Evolutionary conservation across 2,888 invertebrate species (phyloP).

Genomic region (Deroplatys truncata): DNA sequence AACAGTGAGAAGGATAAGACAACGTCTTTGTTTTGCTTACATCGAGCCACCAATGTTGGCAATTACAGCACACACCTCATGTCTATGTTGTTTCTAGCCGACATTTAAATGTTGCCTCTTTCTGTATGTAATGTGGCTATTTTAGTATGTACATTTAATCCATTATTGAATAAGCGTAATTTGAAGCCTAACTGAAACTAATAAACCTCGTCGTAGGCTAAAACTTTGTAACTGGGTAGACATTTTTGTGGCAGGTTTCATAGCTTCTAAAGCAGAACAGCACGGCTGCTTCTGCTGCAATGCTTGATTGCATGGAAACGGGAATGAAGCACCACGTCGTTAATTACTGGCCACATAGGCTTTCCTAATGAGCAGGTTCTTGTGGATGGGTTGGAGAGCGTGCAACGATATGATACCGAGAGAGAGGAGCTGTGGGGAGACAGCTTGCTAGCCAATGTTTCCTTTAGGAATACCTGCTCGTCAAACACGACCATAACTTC

Average conservation of each 20-base stretch:
- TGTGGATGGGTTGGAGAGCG: not conserved
- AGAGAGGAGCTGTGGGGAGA: not conserved
- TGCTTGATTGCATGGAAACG: not conserved
- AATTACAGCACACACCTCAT: too few species aligned
- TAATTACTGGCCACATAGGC: conserved; percentile 5
- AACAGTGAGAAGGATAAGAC: too few species aligned
- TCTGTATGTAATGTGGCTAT: too few species aligned
- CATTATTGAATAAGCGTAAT: too few species aligned
- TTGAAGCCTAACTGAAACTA: too few species aligned
- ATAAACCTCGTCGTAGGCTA: too few species aligned
- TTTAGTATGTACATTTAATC: too few species aligned
- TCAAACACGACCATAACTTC: not conserved
- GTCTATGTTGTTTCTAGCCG: too few species aligned
- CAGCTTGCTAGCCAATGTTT: not conserved
- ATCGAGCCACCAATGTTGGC: too few species aligned
- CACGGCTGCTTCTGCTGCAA: not conserved
- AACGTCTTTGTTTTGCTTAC: too few species aligned
- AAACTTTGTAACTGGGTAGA: too few species aligned
- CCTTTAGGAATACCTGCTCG: not conserved
- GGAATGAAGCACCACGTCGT: not conserved
- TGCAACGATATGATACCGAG: not conserved
- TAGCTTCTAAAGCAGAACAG: not conserved
- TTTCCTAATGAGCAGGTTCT: conserved; percentile 7
- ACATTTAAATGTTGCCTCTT: too few species aligned
- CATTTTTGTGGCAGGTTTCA: not conserved